phyloP scores from a whole-genome alignment of 64 coral and sea anemone species.

The Acropora tenuis region DNA sequence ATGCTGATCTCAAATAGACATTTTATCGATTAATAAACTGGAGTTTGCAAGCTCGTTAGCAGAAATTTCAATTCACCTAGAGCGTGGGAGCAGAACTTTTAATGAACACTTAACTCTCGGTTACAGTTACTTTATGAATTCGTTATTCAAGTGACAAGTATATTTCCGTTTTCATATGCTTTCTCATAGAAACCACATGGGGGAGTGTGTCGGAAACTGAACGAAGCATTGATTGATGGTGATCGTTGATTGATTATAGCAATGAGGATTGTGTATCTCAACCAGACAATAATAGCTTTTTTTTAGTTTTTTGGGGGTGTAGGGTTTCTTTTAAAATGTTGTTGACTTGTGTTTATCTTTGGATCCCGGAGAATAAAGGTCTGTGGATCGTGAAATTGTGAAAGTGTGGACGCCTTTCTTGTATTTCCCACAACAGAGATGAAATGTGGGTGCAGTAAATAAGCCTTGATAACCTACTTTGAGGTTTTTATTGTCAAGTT shows the following conservation, averaged over 20 bases:
- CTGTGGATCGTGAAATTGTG: not conserved
- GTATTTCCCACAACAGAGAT: constrained; percentile 27
- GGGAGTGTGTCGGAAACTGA: not conserved
- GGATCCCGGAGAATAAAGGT: not conserved
- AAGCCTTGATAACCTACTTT: too few species aligned
- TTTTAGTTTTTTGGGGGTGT: not conserved
- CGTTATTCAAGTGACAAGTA: not conserved
- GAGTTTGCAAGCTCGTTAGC: not conserved
- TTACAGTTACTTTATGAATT: not conserved
- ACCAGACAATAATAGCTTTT: not conserved
- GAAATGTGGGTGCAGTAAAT: not conserved
- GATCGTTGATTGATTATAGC: too few species aligned
- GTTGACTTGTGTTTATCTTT: not conserved
- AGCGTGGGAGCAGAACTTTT: not conserved
- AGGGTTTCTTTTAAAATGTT: not conserved
- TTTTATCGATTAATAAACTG: not conserved
- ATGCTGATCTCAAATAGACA: not conserved
- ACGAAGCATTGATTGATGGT: not conserved
- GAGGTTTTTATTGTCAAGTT: too few species aligned
- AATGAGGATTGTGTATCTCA: not conserved
- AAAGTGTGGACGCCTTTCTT: not conserved
- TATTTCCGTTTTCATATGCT: not conserved
- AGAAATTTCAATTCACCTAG: not conserved
- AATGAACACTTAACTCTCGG: not conserved
- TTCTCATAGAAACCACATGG: not conserved